A percentile compares a stretch with the other conserved stretches of the same genome.
Evolutionary conservation across 2,888 invertebrate genomes (phyloP).

Genomic region (Drosophila colorata): DNA sequence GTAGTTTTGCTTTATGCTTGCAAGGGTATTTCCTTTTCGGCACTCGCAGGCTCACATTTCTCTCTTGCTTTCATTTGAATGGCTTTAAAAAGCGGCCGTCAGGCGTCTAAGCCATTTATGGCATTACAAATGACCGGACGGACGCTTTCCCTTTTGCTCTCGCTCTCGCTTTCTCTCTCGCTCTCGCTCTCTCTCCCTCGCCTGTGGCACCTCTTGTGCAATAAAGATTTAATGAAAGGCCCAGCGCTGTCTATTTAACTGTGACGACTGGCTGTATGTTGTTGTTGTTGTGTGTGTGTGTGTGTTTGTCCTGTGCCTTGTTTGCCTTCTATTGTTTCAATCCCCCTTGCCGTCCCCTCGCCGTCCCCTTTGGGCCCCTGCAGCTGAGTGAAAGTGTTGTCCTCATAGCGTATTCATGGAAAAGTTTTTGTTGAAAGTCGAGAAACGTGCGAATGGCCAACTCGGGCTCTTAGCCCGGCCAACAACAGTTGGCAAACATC

Average conservation of each 20-base stretch:
- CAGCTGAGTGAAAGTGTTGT: slow-evolving; percentile 69
- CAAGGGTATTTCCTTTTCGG: too few relatives aligned
- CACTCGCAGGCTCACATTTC: too few relatives aligned
- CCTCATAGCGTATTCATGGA: slow-evolving; percentile 70
- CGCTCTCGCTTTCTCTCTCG: not conserved
- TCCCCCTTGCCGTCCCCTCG: not conserved
- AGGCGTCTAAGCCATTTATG: slow-evolving; percentile 21
- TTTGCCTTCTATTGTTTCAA: slow-evolving; percentile 44
- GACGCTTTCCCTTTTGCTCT: not conserved
- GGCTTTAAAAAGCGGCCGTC: slow-evolving; percentile 5
- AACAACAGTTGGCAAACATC: slow-evolving; percentile 42
- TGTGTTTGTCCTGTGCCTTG: slow-evolving; percentile 18
- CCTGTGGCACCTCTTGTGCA: slow-evolving; percentile 4
- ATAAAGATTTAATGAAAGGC: slow-evolving; percentile 54
- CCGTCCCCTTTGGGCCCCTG: not conserved
- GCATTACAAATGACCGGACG: slow-evolving; percentile 28
- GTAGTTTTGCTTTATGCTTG: too few relatives aligned
- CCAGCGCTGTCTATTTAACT: slow-evolving; percentile 29
- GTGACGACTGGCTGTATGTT: not conserved
- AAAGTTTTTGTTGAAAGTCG: slow-evolving; percentile 53
- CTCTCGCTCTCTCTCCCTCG: not conserved
- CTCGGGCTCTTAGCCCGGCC: slow-evolving; percentile 13
- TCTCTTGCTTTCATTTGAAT: slow-evolving; percentile 21
- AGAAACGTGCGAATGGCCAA: slow-evolving; percentile 28
- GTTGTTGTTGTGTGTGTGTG: slow-evolving; percentile 8